Base-by-base conservation (phyloP, 2,113 vertebrate genomes). In the Microtus oregoni region DNA sequence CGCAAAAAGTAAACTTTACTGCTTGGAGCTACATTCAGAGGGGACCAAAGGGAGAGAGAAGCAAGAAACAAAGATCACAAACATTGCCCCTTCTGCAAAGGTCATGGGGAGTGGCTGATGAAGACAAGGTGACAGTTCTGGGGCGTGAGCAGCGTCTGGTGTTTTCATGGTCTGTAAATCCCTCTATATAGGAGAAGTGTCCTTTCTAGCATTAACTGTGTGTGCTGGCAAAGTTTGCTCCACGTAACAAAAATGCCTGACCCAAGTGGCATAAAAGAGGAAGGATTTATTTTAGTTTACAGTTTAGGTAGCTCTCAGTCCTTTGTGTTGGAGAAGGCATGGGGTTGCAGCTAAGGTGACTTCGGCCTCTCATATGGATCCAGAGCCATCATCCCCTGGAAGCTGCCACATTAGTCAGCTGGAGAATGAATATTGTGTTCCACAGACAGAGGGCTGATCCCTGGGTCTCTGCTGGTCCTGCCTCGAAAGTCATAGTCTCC, bases 21-120 rank as follows among this genome's bases (percentile, higher is more conserved):
- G 38, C 70, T 93, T 77, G 63, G 58, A 91, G 88, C 50, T 47
- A 44, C 41, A 86, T 58, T 91, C 30, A 67, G 73, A 93, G 44
- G 67, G 86, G 30, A 67, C 47, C 88, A 88, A 94, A 35, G 78
- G 0, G 28, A 72, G 32, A 79, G 19, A 92, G 94, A 92, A 75
- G 28, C 44, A 70, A 86, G 32, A n/a, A n/a, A 15, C 47, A 35
- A 35, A 70, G 50, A 68, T 30, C 28, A 70, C 85, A 68, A n/a
- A 41, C 24, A 52, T 52, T 6, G 65, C 20, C 30, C 32, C 20
- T 26, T n/a, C 44, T 70, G 44, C 11, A 50, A 50, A 14, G 44
- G 82, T 85, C 1, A 30, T 44, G n/a, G 82, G 24, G n/a, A 65
- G 13, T 5, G 1, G 83, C 20, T 35, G 10, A 22, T 35, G n/a